Conservation (phyloP, 2,113 vertebrate genomes). For the Neolamprologus brichardi region DNA sequence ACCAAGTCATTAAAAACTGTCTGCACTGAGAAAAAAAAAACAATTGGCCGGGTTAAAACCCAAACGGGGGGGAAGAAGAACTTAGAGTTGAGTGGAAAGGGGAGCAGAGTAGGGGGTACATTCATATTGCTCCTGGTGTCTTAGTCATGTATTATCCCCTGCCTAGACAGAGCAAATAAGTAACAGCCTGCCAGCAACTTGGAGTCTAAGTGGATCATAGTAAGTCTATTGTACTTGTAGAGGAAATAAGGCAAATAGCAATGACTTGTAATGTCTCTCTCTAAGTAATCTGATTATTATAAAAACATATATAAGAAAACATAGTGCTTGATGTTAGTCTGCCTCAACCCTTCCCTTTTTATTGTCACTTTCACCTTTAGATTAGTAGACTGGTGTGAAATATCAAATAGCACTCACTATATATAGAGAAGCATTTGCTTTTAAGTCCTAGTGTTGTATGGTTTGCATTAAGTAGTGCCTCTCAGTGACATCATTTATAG, state of each 20-base stretch:
- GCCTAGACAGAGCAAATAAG: slow-evolving; percentile 10
- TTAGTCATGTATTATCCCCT: neutral
- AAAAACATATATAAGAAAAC: neutral
- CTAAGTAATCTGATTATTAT: neutral
- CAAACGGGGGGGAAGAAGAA: neutral
- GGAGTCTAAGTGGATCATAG: neutral
- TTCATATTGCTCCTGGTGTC: neutral
- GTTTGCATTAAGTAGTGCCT: neutral
- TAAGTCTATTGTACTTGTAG: neutral
- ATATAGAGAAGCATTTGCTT: neutral
- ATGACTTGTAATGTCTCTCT: neutral
- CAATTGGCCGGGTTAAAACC: neutral
- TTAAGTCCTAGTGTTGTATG: neutral
- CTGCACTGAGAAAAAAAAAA: neutral
- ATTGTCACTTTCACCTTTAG: neutral
- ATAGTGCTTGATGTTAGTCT: neutral
- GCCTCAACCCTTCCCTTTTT: neutral
- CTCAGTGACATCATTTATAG: neutral
- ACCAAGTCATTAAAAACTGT: slow-evolving; percentile 29
- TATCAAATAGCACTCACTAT: neutral
- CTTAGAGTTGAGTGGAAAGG: neutral
- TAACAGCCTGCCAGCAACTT: neutral
- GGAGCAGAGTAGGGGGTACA: neutral
- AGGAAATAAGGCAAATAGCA: neutral
- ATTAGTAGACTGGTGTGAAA: neutral